These are phyloP conservation scores for Oligia fasciuncula DNA, from an alignment of 2,888 invertebrate genomes.

Conservation along the genomic window DNA sequence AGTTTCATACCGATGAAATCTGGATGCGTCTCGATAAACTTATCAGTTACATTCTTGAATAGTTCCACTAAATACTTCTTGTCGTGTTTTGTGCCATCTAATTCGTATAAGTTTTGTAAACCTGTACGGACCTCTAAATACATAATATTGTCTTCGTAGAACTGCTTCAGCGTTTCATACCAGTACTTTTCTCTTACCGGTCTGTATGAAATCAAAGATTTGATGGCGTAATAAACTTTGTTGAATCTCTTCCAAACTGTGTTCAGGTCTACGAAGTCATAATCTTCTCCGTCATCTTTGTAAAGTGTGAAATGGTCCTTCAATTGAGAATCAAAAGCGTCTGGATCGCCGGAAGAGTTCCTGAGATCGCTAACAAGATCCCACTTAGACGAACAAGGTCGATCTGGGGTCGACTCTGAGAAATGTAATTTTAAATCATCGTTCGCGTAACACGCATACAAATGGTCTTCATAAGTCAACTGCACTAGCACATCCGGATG, in stretches of 20 bases:
- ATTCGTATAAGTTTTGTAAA: conserved; percentile 87
- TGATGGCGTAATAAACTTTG: conserved; percentile 86
- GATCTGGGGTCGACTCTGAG: conserved; percentile 74
- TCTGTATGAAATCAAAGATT: conserved; percentile 90
- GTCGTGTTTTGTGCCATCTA: conserved; percentile 88
- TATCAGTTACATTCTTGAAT: conserved; percentile 88
- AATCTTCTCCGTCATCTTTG: conserved; percentile 78
- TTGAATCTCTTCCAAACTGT: conserved; percentile 91
- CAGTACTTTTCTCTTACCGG: conserved; percentile 92
- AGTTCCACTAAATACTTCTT: conserved; percentile 88
- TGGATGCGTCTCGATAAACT: conserved; percentile 90
- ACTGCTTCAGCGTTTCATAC: conserved; percentile 90
- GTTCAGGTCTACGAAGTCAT: conserved; percentile 86
- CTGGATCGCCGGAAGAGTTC: conserved; percentile 81
- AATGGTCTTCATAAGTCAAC: conserved; percentile 91
- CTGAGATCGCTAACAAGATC: conserved; percentile 85
- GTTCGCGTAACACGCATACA: conserved; percentile 88
- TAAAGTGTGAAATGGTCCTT: conserved; percentile 89
- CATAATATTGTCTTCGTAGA: conserved; percentile 92
- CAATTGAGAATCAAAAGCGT: conserved; percentile 88
- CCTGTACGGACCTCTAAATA: conserved; percentile 92
- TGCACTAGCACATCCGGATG: conserved; percentile 90
- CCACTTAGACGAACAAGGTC: conserved; percentile 86
- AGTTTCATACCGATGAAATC: conserved; percentile 92
- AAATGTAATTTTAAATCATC: conserved; percentile 80